These are phyloP conservation scores for Hoplostethus atlanticus DNA, from an alignment of 2,797 vertebrate species.

Conservation along the genomic window DNA sequence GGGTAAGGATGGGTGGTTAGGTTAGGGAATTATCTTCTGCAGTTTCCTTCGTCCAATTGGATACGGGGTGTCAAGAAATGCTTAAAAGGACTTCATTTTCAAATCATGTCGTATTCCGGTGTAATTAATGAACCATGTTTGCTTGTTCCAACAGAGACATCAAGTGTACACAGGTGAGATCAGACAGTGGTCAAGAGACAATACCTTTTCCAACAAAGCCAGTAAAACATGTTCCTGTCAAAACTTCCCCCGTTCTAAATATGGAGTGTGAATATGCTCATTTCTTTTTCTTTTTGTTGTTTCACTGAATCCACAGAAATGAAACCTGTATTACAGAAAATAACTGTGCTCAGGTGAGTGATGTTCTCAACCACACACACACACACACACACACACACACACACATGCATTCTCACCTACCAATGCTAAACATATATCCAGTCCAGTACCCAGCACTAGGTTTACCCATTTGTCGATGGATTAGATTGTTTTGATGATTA, in stretches of 20 bases:
- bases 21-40: too few relatives aligned
- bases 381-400: background rate
- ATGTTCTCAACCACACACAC: background rate
- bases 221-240: background rate
- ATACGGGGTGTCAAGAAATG: background rate
- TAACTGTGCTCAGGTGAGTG: conserved; percentile 60
- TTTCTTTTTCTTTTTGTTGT: conserved; percentile 12
- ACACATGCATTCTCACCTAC: background rate
- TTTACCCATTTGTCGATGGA: too few relatives aligned
- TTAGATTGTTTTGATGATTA: too few relatives aligned
- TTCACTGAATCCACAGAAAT: conserved; percentile 42
- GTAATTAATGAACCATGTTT: conserved; percentile 27
- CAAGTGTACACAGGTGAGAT: conserved; percentile 55
- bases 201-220: background rate
- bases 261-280: background rate
- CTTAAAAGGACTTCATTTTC: background rate
- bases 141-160: conserved; percentile 40
- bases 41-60: too few relatives aligned
- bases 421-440: too few relatives aligned
- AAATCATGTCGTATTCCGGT: background rate
- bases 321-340: conserved; percentile 29
- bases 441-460: too few relatives aligned
- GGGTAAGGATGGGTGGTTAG: conserved; percentile 57
- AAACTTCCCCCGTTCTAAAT: background rate
- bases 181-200: background rate